Conservation (phyloP, 1,140 invertebrate genomes). For the Drosophila cardini region DNA sequence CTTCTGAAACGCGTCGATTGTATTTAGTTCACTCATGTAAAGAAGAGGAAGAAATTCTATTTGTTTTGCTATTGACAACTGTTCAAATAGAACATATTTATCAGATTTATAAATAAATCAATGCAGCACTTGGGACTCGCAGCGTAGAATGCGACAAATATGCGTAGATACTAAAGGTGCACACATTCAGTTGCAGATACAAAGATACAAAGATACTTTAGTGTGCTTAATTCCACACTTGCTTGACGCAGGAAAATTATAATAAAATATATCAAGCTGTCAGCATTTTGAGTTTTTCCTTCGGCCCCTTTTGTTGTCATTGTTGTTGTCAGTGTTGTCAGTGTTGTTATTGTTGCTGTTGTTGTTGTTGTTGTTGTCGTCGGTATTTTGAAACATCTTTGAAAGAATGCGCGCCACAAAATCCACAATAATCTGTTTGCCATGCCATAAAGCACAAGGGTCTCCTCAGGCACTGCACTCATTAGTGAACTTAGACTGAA, state of each 20-base stretch:
- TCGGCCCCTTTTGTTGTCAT: conserved; percentile 67
- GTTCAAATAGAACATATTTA: conserved; percentile 65
- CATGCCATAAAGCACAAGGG: conserved; percentile 54
- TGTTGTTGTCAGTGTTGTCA: conserved; percentile 20
- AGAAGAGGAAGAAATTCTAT: conserved; percentile 13
- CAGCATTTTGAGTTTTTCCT: conserved; percentile 73
- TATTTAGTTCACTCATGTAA: not conserved
- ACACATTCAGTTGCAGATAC: conserved; percentile 20
- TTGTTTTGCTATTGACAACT: conserved; percentile 64
- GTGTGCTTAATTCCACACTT: conserved; percentile 37
- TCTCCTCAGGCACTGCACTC: conserved; percentile 44
- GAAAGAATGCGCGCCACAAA: conserved; percentile 74
- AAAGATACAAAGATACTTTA: conserved; percentile 34
- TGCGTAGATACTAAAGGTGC: conserved; percentile 40
- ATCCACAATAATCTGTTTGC: conserved; percentile 76
- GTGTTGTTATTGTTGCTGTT: conserved; percentile 16
- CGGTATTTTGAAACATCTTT: conserved; percentile 78
- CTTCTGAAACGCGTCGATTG: conserved; percentile 28
- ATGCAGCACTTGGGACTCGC: conserved; percentile 51
- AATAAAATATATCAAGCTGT: conserved; percentile 83
- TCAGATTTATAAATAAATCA: conserved; percentile 79
- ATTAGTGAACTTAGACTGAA: conserved; percentile 67
- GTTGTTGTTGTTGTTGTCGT: conserved; percentile 46
- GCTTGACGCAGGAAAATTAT: conserved; percentile 62
- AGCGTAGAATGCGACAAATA: conserved; percentile 63